Evolutionary conservation across 2,797 vertebrate species (phyloP).

Genomic region (Phoebastria nigripes): DNA sequence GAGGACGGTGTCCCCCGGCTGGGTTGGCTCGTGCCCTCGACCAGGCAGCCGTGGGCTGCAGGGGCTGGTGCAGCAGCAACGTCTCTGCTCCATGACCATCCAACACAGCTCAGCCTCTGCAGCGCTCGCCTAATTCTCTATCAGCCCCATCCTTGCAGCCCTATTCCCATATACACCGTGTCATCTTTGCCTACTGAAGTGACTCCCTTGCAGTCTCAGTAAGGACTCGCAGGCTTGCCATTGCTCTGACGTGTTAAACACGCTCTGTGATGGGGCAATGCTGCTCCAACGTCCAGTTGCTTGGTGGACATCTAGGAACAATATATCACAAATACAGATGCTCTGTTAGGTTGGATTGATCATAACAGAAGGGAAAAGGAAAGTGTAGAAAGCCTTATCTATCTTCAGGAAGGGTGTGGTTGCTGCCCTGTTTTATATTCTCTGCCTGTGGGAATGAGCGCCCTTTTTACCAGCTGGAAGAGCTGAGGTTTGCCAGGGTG

Average conservation of each 20-base stretch:
- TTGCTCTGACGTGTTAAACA: neutral
- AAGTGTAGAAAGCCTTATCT: neutral
- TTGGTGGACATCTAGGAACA: neutral
- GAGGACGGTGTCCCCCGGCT: neutral
- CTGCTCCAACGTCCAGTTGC: neutral
- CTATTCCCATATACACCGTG: fast-evolving
- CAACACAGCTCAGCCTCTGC: neutral
- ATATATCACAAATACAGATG: too few species aligned
- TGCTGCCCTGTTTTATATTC: neutral
- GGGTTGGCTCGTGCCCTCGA: neutral
- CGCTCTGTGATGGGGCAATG: neutral
- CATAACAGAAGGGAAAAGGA: neutral
- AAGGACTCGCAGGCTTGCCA: neutral
- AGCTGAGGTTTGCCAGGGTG: neutral
- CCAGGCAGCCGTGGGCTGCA: neutral
- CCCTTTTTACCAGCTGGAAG: neutral
- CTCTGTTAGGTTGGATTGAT: neutral
- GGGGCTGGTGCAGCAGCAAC: neutral
- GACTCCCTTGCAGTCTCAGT: neutral
- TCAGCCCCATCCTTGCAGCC: neutral
- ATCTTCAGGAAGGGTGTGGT: neutral
- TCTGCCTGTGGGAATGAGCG: fast-evolving
- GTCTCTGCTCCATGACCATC: neutral
- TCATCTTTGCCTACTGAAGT: neutral
- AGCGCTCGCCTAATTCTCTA: fast-evolving